These are phyloP conservation scores for Globia sparganii DNA, from an alignment of 2,888 invertebrate species.

Conservation along the genomic window DNA sequence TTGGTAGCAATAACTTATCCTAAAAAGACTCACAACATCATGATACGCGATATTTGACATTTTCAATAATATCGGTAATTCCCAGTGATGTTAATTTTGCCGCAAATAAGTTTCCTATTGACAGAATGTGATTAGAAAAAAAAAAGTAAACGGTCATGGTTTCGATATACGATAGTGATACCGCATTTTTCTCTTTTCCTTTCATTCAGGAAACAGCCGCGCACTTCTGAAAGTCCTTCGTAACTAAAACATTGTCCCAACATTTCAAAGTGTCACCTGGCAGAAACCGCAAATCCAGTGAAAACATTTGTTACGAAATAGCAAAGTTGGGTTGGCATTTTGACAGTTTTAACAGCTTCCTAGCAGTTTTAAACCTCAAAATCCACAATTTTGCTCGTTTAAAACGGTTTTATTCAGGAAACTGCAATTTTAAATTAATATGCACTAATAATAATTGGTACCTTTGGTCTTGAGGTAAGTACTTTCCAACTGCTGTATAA, in stretches of 20 bases:
- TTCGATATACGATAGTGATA: conserved; percentile 11
- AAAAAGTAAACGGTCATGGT: too few species aligned
- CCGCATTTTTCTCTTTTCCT: conserved; percentile 7
- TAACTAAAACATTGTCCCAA: conserved; percentile 37
- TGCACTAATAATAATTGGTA: conserved; percentile 12
- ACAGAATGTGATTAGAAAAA: too few species aligned
- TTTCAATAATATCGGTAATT: conserved; percentile 7
- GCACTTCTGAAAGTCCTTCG: neutral
- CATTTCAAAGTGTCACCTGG: conserved; percentile 47
- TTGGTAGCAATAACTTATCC: neutral
- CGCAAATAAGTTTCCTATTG: conserved; percentile 10
- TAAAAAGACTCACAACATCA: neutral
- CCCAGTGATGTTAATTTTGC: conserved; percentile 10
- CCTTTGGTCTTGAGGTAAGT: neutral
- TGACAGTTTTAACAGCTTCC: conserved; percentile 48
- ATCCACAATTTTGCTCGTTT: conserved; percentile 18
- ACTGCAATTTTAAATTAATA: conserved; percentile 3
- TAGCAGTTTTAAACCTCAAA: conserved; percentile 32
- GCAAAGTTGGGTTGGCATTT: conserved; percentile 40
- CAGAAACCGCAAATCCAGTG: conserved; percentile 31
- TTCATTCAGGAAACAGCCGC: neutral
- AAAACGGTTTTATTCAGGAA: neutral
- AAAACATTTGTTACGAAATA: conserved; percentile 40
- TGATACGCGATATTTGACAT: conserved; percentile 1
- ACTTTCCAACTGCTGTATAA: neutral